A percentile compares a stretch with the other conserved stretches of the same genome.
phyloP scores from a whole-genome alignment of 1,140 invertebrate genomes.

The Melanaphis sacchari region DNA sequence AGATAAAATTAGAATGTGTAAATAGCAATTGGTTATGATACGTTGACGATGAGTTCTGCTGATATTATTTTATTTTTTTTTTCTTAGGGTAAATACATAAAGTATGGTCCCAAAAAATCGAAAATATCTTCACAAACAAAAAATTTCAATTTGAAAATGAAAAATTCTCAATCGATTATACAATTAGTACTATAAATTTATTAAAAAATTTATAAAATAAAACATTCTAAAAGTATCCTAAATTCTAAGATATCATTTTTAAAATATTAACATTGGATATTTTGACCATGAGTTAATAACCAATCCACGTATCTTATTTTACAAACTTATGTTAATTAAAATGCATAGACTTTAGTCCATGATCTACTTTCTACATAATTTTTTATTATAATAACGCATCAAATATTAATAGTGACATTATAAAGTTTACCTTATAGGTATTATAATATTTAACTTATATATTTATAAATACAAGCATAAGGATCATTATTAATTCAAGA shows the following conservation, averaged over 20 bases:
- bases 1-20: neutral
- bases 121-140: neutral
- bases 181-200: too few relatives aligned
- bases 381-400: neutral
- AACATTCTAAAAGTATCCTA: neutral
- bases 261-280: neutral
- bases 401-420: neutral
- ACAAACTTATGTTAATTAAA: too few relatives aligned
- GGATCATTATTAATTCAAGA: slow-evolving; percentile 2
- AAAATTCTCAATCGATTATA: neutral
- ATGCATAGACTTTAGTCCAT: too few relatives aligned
- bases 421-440: neutral
- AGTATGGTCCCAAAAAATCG: neutral
- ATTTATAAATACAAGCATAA: neutral
- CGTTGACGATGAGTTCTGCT: neutral
- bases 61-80: neutral
- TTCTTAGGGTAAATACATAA: neutral
- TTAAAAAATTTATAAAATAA: neutral
- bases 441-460: neutral
- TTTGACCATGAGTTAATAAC: too few relatives aligned
- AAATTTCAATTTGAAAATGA: neutral
- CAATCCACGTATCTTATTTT: neutral
- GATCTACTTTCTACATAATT: neutral
- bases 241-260: neutral
- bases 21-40: neutral